phyloP scores from a whole-genome alignment of 2,113 vertebrate species.

The Orycteropus afer region DNA sequence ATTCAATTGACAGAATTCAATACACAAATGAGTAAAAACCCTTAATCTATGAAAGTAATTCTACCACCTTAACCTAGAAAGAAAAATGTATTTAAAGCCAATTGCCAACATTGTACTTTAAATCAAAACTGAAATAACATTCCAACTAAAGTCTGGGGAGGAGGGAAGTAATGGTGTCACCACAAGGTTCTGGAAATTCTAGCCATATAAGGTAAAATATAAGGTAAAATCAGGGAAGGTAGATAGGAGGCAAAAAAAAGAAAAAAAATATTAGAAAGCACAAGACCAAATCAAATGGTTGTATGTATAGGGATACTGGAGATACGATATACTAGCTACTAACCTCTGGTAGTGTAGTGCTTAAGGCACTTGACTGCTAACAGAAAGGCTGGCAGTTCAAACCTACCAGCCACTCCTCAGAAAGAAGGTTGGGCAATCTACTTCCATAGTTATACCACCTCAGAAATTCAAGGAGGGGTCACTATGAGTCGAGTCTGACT shows the following conservation, averaged over 20 bases:
- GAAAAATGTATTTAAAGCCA: slow-evolving; percentile 14
- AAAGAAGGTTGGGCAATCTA: too few relatives aligned
- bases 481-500: too few relatives aligned
- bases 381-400: too few relatives aligned
- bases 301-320: not conserved
- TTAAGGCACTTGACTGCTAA: too few relatives aligned
- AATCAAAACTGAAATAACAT: not conserved
- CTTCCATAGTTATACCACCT: too few relatives aligned
- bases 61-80: not conserved
- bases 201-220: not conserved
- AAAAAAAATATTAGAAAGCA: not conserved
- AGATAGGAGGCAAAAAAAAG: not conserved
- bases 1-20: slow-evolving; percentile 12
- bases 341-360: too few relatives aligned
- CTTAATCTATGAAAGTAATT: not conserved
- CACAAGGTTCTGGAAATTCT: not conserved
- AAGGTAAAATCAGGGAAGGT: not conserved
- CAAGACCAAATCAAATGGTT: not conserved
- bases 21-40: not conserved
- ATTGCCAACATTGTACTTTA: not conserved
- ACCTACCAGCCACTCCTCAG: too few relatives aligned
- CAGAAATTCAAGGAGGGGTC: too few relatives aligned
- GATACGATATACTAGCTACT: not conserved
- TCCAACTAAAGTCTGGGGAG: not conserved
- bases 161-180: not conserved